A percentile compares a stretch with the other conserved stretches of the same genome.
These are phyloP conservation scores for Agonopterix subpropinquella DNA, from an alignment of 2,888 invertebrate species.

Conservation along the genomic window DNA sequence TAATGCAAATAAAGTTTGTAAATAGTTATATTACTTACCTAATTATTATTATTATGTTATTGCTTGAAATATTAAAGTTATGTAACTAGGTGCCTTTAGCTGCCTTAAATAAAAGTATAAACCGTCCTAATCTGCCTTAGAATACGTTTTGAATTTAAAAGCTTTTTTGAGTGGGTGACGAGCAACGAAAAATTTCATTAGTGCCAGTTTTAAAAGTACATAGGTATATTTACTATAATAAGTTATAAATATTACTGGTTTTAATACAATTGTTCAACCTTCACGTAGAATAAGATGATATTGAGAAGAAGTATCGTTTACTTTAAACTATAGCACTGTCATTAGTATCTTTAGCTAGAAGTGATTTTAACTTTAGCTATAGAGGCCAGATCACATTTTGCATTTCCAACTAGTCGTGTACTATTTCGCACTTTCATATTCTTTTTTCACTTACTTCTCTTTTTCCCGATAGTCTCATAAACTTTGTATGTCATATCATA, in stretches of 20 bases:
- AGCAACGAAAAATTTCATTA: constrained; percentile 57
- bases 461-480: no score
- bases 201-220: constrained; percentile 62
- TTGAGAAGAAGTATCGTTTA: neutral
- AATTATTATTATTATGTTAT: constrained; percentile 1
- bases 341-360: neutral
- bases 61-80: constrained; percentile 13
- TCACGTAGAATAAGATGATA: neutral
- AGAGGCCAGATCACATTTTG: constrained; percentile 19
- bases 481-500: no score
- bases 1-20: constrained; percentile 8
- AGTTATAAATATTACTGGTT: constrained; percentile 16
- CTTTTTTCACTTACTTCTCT: constrained; percentile 18
- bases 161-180: constrained; percentile 38
- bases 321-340: neutral
- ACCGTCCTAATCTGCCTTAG: constrained; percentile 67
- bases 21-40: constrained; percentile 5
- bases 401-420: constrained; percentile 50
- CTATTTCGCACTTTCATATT: constrained; percentile 32
- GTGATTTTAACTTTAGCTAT: neutral
- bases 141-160: constrained; percentile 21
- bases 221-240: constrained; percentile 25
- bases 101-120: constrained; percentile 55
- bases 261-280: neutral
- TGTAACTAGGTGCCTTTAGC: constrained; percentile 52